Percentiles rank a stretch among this genome's conserved stretches.
These are phyloP conservation scores for Chaunax sp. DNA, from an alignment of 2,797 vertebrate genomes.

Conservation along the genomic window DNA sequence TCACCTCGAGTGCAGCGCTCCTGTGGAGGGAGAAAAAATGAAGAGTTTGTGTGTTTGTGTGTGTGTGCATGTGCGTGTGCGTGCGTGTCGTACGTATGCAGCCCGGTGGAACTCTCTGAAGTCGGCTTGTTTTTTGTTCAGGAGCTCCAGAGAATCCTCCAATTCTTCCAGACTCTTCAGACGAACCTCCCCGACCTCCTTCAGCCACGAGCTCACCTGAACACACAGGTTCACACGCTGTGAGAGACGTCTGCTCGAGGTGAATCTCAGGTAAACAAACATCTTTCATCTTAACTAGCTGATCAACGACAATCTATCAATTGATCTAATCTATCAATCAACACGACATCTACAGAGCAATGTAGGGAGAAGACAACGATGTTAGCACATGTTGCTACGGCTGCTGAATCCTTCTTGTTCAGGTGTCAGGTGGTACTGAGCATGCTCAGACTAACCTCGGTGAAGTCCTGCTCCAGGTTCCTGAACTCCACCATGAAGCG, in stretches of 20 bases:
- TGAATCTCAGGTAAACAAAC: too few relatives aligned
- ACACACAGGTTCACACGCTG: constrained; percentile 5
- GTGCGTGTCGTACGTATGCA: constrained; percentile 78
- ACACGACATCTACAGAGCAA: too few relatives aligned
- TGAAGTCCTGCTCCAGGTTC: constrained; percentile 84
- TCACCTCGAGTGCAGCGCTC: constrained; percentile 85
- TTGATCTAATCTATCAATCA: too few relatives aligned
- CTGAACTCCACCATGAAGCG: constrained; percentile 86
- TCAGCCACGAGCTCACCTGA: constrained; percentile 91
- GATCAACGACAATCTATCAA: too few relatives aligned
- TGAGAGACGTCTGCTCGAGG: too few relatives aligned
- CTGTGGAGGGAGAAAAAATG: constrained; percentile 19
- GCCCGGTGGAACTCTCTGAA: constrained; percentile 88
- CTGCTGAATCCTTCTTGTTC: too few relatives aligned
- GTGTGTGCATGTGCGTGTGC: background rate
- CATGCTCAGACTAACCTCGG: constrained; percentile 79
- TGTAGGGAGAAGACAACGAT: too few relatives aligned
- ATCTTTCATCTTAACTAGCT: too few relatives aligned
- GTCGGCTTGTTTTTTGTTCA: constrained; percentile 83
- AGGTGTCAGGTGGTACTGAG: constrained; percentile 9
- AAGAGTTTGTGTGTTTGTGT: background rate
- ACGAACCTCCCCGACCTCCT: constrained; percentile 85
- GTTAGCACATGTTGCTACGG: too few relatives aligned
- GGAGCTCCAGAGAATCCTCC: constrained; percentile 87
- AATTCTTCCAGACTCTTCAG: constrained; percentile 80